These are phyloP conservation scores for Erpobdella octoculata DNA, from an alignment of 2,888 invertebrate species.

Conservation along the genomic window DNA sequence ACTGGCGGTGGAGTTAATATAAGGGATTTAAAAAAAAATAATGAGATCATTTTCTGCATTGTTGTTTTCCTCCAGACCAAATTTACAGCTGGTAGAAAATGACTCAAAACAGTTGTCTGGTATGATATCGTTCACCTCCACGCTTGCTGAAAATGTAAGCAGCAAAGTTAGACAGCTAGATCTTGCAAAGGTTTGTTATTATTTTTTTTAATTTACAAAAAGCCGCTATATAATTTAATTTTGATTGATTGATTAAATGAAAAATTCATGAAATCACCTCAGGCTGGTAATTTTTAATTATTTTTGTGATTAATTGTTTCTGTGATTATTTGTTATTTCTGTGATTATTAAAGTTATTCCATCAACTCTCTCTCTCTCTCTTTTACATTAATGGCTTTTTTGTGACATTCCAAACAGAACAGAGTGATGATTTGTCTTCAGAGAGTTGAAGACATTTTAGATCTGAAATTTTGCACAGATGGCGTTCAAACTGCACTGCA, in stretches of 20 bases:
- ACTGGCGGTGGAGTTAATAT: too few species aligned
- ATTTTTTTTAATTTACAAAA: too few species aligned
- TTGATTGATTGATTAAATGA: background rate
- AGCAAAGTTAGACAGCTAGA: slow-evolving; percentile 89
- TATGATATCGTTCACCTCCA: slow-evolving; percentile 78
- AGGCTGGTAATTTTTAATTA: background rate
- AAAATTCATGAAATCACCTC: background rate
- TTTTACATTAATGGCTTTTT: background rate
- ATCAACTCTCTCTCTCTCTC: too few species aligned
- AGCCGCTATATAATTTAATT: too few species aligned
- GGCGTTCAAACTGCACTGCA: slow-evolving; percentile 90
- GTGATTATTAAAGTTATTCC: background rate
- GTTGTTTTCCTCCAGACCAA: slow-evolving; percentile 54
- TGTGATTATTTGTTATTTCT: background rate
- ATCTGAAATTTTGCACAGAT: slow-evolving; percentile 87
- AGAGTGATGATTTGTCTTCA: slow-evolving; percentile 88
- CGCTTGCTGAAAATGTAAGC: slow-evolving; percentile 83
- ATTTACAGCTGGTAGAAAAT: slow-evolving; percentile 61
- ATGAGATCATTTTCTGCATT: background rate
- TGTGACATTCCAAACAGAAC: slow-evolving; percentile 56
- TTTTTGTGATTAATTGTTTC: background rate
- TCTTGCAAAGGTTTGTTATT: slow-evolving; percentile 72
- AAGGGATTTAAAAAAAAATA: too few species aligned
- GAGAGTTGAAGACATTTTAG: slow-evolving; percentile 85
- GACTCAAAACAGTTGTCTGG: slow-evolving; percentile 67